These are phyloP conservation scores for Lordiphosa clarofinis DNA, from an alignment of 1,140 invertebrate genomes.

Conservation along the genomic window DNA sequence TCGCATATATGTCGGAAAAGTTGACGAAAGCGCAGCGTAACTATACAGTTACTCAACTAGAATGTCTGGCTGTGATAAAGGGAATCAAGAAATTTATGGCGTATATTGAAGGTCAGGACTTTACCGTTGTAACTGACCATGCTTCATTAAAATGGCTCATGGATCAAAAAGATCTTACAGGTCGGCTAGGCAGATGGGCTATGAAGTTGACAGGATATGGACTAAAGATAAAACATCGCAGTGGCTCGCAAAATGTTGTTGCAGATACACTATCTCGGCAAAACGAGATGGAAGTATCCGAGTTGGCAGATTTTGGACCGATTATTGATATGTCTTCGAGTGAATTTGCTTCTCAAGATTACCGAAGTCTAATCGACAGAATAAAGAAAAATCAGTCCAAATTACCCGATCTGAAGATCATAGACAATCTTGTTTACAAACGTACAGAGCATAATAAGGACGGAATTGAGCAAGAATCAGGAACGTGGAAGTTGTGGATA, in stretches of 20 bases:
- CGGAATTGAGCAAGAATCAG: background rate
- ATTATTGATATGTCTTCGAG: conserved; percentile 8
- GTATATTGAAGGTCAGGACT: no score
- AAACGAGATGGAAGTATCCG: conserved; percentile 8
- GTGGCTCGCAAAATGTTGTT: conserved; percentile 17
- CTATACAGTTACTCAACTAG: conserved; percentile 36
- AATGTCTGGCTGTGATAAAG: conserved; percentile 28
- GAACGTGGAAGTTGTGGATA: conserved; percentile 23
- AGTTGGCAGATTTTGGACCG: conserved; percentile 3
- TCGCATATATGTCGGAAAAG: conserved; percentile 46
- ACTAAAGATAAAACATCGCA: conserved; percentile 12
- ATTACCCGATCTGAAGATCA: conserved; percentile 21
- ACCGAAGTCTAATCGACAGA: conserved; percentile 4
- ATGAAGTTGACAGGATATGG: conserved; percentile 13
- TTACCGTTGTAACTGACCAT: conserved; percentile 33
- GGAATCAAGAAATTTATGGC: conserved; percentile 15
- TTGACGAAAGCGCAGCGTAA: conserved; percentile 42
- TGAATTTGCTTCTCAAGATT: conserved; percentile 15
- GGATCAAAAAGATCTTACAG: conserved; percentile 28
- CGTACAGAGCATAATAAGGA: conserved; percentile 4
- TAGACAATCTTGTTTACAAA: conserved; percentile 19
- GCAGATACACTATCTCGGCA: conserved; percentile 9
- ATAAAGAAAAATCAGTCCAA: conserved; percentile 3
- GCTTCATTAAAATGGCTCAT: conserved; percentile 30
- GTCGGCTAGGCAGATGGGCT: conserved; percentile 20